Evolutionary conservation across 2,888 invertebrate genomes (phyloP), one percentile per base, ranked within the genome.

Genomic region (Dysmachus trigonus): DNA sequence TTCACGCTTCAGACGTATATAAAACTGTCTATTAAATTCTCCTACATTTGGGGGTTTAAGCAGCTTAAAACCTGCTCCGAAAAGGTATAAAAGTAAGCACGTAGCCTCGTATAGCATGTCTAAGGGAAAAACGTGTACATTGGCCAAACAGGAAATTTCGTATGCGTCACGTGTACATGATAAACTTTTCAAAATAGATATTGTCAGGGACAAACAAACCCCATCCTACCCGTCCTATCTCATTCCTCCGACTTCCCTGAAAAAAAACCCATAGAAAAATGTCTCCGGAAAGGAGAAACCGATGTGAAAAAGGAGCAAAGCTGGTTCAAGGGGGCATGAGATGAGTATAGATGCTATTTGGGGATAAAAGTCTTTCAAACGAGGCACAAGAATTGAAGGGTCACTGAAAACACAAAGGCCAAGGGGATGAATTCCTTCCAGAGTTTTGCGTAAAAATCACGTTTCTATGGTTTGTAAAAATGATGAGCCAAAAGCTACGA

Each of bases 101-200:
- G 82, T 82, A 82, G 82, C 10, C 18, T 35, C 82, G 71, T 82
- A 82, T 62, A 62, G 62, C 35, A 82, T 51, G 41, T 33, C 35
- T 22, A 77, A 77, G 38, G 38, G 27, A 82, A 22, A 35, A 71
- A 71, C 82, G 71, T 82, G 53, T 62, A 82, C 71, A 71, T 71
- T 18, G 35, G 82, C 35, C 71, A 33, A 71, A 84, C 38, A 41
- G 71, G 30, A 73, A 47, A 41, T 84, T 84, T 84, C 41, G 73
- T 74, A 84, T 84, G 84, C 84, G 84, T 84, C 84, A 84, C 74
- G 84, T 84, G 84, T 84, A 84, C 73, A 73, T 73, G 84, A 84
- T 73, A 84, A 84, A 84, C 38, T 84, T 84, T 84, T 47, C 74
- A 84, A 84, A 84, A 84, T 84, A 84, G 84, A 84, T 73, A 84